Conservation (phyloP, 2,888 invertebrate genomes). For the Epicampocera succincta region DNA sequence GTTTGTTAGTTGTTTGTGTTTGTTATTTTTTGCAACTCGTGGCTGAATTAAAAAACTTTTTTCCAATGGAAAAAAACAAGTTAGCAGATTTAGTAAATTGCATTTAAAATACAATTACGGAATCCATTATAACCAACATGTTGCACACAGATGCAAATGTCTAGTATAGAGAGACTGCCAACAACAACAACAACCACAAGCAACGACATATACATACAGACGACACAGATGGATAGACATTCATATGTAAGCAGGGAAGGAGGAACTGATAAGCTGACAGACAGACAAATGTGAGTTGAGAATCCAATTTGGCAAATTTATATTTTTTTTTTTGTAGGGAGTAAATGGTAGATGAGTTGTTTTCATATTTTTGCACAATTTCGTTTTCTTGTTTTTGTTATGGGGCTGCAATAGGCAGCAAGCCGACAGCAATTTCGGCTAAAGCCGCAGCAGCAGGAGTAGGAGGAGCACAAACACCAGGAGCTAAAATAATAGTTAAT, state of each 20-base stretch:
- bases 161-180: background rate
- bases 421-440: background rate
- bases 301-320: slow-evolving; percentile 57
- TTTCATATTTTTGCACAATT: slow-evolving; percentile 12
- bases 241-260: background rate
- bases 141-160: slow-evolving; percentile 32
- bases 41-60: slow-evolving; percentile 39
- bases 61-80: slow-evolving; percentile 6
- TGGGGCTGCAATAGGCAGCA: background rate
- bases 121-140: slow-evolving; percentile 57
- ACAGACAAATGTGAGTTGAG: slow-evolving; percentile 45
- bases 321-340: slow-evolving; percentile 23
- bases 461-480: background rate
- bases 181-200: background rate
- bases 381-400: slow-evolving; percentile 17
- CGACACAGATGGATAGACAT: slow-evolving; percentile 7
- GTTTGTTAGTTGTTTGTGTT: slow-evolving; percentile 16
- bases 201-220: background rate
- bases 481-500: slow-evolving; percentile 53
- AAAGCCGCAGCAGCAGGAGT: background rate
- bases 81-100: slow-evolving; percentile 66
- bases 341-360: slow-evolving; percentile 39
- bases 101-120: slow-evolving; percentile 62
- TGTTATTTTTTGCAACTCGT: background rate
- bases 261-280: background rate